These are phyloP conservation scores for Ammodytes dubius DNA, from an alignment of 2,113 vertebrate species.

Conservation along the genomic window DNA sequence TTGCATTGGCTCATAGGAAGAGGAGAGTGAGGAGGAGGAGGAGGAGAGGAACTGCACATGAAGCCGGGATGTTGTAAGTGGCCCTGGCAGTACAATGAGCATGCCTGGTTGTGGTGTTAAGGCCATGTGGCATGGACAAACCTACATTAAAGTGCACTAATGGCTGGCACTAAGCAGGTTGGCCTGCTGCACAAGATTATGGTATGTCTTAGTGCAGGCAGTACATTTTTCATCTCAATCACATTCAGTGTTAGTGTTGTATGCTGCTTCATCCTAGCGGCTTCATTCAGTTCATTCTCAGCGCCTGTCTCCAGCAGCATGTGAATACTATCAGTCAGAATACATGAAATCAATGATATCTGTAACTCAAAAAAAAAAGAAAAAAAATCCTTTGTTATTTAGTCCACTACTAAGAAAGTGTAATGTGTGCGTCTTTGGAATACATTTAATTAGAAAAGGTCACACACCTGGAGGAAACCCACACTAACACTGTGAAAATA, in stretches of 20 bases:
- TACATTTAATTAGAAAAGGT: slow-evolving; percentile 43
- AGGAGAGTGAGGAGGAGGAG: slow-evolving; percentile 66
- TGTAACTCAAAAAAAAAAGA: neutral
- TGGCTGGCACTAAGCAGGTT: slow-evolving; percentile 56
- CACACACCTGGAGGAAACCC: slow-evolving; percentile 38
- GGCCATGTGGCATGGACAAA: slow-evolving; percentile 61
- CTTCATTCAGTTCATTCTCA: neutral
- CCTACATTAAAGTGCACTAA: slow-evolving; percentile 74
- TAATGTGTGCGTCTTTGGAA: slow-evolving; percentile 21
- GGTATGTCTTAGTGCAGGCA: slow-evolving; percentile 27
- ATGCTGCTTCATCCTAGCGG: neutral
- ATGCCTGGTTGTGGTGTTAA: slow-evolving; percentile 55
- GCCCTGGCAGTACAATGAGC: slow-evolving; percentile 76
- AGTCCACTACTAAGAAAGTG: slow-evolving; percentile 33
- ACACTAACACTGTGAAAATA: slow-evolving; percentile 22
- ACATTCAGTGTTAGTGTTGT: slow-evolving; percentile 10
- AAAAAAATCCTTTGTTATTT: neutral
- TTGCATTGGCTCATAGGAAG: slow-evolving; percentile 80
- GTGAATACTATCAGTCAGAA: slow-evolving; percentile 33
- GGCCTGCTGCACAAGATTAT: slow-evolving; percentile 56
- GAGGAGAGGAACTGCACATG: slow-evolving; percentile 76
- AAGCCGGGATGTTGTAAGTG: slow-evolving; percentile 75
- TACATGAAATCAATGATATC: slow-evolving; percentile 25
- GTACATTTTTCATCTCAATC: slow-evolving; percentile 45
- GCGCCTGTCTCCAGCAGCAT: neutral